Percentiles rank a stretch among this genome's conserved stretches.
Conservation (phyloP, 2,888 invertebrate genomes). For the Leucoma salicis region DNA sequence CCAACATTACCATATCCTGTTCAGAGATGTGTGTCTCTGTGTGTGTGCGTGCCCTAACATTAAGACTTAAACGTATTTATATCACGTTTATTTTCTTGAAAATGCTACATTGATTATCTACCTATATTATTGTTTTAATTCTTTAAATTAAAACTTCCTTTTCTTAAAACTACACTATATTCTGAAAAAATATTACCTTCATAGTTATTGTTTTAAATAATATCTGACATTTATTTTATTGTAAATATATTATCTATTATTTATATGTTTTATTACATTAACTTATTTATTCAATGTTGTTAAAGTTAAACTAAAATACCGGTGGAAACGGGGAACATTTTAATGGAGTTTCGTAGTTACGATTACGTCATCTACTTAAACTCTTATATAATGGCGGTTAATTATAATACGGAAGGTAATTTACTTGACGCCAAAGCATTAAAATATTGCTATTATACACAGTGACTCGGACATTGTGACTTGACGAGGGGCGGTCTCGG, state of each 20-base stretch:
- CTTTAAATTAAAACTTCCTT: too few species aligned
- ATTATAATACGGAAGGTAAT: slow-evolving; percentile 66
- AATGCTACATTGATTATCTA: too few species aligned
- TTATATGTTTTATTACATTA: slow-evolving; percentile 11
- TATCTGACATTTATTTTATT: slow-evolving; percentile 30
- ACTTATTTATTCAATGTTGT: slow-evolving; percentile 1
- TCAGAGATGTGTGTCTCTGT: slow-evolving; percentile 53
- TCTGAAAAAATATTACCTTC: too few species aligned
- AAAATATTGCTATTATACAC: slow-evolving; percentile 75
- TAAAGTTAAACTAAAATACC: slow-evolving; percentile 24
- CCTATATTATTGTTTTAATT: too few species aligned
- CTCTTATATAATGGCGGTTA: slow-evolving; percentile 57
- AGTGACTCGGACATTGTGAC: slow-evolving; percentile 70
- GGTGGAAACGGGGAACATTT: slow-evolving; percentile 23
- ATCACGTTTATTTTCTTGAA: too few species aligned
- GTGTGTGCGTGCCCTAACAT: too few species aligned
- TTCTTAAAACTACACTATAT: too few species aligned
- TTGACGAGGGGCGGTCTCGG: slow-evolving; percentile 60
- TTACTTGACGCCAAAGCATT: slow-evolving; percentile 65
- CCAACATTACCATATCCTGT: slow-evolving; percentile 79
- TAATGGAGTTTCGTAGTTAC: slow-evolving; percentile 26
- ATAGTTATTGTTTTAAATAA: too few species aligned
- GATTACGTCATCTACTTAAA: slow-evolving; percentile 32
- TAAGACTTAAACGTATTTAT: too few species aligned
- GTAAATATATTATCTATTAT: slow-evolving; percentile 29